phyloP scores from a whole-genome alignment of 2,888 invertebrate species.

The Amitus sp. region DNA sequence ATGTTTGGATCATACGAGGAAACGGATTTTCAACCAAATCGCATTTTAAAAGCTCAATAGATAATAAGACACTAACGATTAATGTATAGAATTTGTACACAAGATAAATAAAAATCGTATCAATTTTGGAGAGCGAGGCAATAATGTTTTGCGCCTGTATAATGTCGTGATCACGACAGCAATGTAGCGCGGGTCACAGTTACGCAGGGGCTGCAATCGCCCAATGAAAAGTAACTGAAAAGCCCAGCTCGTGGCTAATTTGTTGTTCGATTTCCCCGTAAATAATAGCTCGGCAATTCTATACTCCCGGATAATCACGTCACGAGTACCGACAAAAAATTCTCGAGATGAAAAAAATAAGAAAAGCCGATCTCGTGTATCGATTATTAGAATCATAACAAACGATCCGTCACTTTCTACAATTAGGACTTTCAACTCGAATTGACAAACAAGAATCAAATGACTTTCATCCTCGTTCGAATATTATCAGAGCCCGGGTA shows the following conservation, averaged over 20 bases:
- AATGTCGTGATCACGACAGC: neutral
- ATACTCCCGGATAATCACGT: too few species aligned
- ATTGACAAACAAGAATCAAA: neutral
- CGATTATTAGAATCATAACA: neutral
- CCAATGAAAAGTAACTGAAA: neutral
- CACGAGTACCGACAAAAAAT: neutral
- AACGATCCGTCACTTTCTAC: neutral
- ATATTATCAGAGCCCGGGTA: slow-evolving; percentile 1
- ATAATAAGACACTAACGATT: too few species aligned
- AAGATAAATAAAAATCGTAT: too few species aligned
- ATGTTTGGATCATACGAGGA: too few species aligned
- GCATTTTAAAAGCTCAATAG: too few species aligned
- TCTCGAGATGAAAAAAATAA: neutral
- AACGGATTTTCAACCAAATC: too few species aligned
- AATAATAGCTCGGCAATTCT: too few species aligned
- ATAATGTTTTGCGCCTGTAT: neutral
- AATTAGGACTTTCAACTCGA: slow-evolving; percentile 2
- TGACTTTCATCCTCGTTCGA: neutral
- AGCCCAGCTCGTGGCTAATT: too few species aligned
- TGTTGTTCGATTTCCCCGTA: too few species aligned
- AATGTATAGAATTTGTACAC: too few species aligned
- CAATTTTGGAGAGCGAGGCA: too few species aligned
- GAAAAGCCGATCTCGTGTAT: neutral
- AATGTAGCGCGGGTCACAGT: neutral
- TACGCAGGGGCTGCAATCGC: too few species aligned